Evolutionary conservation across 2,888 invertebrate genomes (phyloP).

Genomic region (Sarcophaga carnaria): DNA sequence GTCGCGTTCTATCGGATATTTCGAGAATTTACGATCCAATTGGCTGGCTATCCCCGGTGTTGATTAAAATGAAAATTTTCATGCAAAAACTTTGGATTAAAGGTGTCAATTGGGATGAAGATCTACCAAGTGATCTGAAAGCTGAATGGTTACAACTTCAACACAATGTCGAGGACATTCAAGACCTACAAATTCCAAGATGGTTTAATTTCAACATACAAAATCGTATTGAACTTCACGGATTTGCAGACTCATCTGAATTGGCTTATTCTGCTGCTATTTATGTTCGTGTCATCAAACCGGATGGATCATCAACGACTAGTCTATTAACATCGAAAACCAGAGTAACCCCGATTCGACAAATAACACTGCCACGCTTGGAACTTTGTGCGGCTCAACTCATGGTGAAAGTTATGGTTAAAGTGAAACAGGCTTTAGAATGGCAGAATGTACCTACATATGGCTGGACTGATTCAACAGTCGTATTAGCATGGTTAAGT

Average conservation of each 20-base stretch:
- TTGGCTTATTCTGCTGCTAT: conserved; percentile 56
- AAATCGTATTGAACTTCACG: conserved; percentile 44
- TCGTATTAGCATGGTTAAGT: conserved; percentile 51
- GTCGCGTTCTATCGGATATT: conserved; percentile 50
- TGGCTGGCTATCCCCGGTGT: conserved; percentile 49
- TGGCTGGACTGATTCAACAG: conserved; percentile 56
- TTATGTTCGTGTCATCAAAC: conserved; percentile 23
- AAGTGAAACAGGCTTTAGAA: conserved; percentile 9
- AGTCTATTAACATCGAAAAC: conserved; percentile 34
- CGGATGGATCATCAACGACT: not conserved
- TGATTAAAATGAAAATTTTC: conserved; percentile 45
- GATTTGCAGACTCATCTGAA: conserved; percentile 55
- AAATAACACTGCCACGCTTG: conserved; percentile 50
- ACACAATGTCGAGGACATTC: conserved; percentile 7
- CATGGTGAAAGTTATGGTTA: conserved; percentile 42
- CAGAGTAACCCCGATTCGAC: conserved; percentile 48
- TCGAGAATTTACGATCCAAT: conserved; percentile 48
- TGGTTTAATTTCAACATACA: conserved; percentile 25
- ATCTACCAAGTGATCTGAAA: conserved; percentile 17
- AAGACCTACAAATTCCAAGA: conserved; percentile 34
- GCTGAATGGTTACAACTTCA: conserved; percentile 30
- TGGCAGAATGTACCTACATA: not conserved
- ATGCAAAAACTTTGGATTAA: conserved; percentile 63
- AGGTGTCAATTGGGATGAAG: conserved; percentile 49
- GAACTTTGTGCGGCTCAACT: conserved; percentile 62